Conservation (phyloP, 2,797 vertebrate genomes). For the Rhinoraja longicauda region DNA sequence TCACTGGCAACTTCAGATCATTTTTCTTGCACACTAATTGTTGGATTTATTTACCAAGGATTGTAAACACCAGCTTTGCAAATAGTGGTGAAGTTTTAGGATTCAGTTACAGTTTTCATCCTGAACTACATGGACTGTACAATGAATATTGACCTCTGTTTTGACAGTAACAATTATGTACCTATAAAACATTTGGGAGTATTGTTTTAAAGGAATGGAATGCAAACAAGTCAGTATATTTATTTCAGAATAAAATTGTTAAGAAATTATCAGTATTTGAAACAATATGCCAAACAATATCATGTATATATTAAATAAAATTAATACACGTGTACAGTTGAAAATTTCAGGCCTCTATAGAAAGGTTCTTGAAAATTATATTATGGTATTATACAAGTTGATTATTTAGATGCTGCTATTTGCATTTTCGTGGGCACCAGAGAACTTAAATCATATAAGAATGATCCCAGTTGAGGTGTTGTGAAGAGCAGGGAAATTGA, state of each 20-base stretch:
- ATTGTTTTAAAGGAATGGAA: background rate
- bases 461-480: background rate
- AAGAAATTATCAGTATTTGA: constrained; percentile 13
- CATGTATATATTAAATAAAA: constrained; percentile 30
- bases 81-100: background rate
- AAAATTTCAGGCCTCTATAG: background rate
- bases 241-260: constrained; percentile 6
- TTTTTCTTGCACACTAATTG: background rate
- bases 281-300: constrained; percentile 17
- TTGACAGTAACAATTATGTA: background rate
- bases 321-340: background rate
- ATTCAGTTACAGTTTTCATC: background rate
- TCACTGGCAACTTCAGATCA: background rate
- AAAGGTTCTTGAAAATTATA: constrained; percentile 16
- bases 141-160: constrained; percentile 5
- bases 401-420: constrained; percentile 24
- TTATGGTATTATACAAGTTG: constrained; percentile 16
- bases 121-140: background rate
- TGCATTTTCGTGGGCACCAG: background rate
- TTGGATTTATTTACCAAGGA: background rate
- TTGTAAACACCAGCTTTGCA: constrained; percentile 4
- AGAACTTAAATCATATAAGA: background rate
- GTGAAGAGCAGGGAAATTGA: background rate
- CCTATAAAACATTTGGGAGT: constrained; percentile 9
- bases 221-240: constrained; percentile 21